These are phyloP conservation scores for Drosophila ficusphila DNA, from an alignment of 1,140 invertebrate species.

Conservation along the genomic window DNA sequence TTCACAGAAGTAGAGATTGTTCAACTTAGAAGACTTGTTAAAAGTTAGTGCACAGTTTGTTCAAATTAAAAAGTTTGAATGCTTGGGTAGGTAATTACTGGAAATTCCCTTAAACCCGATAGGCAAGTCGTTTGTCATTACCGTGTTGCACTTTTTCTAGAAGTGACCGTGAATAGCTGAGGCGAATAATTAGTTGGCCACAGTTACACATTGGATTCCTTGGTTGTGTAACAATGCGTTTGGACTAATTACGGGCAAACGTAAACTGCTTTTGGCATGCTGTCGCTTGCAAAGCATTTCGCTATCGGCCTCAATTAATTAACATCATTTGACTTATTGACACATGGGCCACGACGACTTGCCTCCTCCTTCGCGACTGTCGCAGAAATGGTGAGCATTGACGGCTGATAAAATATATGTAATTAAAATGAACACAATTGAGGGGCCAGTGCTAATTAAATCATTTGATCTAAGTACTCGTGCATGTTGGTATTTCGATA, in stretches of 20 bases:
- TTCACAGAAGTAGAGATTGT: no score
- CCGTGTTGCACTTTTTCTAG: slow-evolving; percentile 7
- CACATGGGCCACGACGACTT: slow-evolving; percentile 43
- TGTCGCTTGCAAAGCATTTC: slow-evolving; percentile 49
- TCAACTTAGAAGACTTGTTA: no score
- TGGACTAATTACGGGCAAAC: slow-evolving; percentile 47
- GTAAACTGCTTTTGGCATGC: slow-evolving; percentile 57
- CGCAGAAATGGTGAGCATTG: slow-evolving; percentile 15
- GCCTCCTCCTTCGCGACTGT: not conserved
- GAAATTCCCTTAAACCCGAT: not conserved
- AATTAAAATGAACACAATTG: slow-evolving; percentile 77
- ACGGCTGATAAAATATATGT: slow-evolving; percentile 74
- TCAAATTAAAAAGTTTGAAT: no score
- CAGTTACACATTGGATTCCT: slow-evolving; percentile 24
- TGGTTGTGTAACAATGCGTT: slow-evolving; percentile 42
- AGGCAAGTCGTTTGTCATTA: slow-evolving; percentile 27
- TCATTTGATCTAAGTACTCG: slow-evolving; percentile 58
- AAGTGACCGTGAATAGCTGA: not conserved
- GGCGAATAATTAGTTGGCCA: slow-evolving; percentile 4
- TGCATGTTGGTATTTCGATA: slow-evolving; percentile 27
- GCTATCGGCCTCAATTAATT: slow-evolving; percentile 76
- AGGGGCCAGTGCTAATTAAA: slow-evolving; percentile 77
- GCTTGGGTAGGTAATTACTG: not conserved
- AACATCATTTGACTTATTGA: slow-evolving; percentile 82
- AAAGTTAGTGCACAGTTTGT: not conserved